phyloP scores from a whole-genome alignment of 2,113 vertebrate species.

The Diadophis punctatus region DNA sequence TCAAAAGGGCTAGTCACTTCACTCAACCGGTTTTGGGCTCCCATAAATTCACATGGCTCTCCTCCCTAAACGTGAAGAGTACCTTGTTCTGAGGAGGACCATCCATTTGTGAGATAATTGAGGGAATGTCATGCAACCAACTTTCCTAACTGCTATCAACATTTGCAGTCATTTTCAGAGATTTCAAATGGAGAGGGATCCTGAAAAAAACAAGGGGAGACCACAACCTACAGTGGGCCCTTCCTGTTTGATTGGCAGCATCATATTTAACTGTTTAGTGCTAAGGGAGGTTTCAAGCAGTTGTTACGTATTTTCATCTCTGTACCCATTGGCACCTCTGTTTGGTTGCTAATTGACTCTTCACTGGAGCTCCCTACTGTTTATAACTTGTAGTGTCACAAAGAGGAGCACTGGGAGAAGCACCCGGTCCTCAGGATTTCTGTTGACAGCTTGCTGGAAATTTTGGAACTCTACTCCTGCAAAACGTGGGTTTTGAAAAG shows the following conservation, averaged over 20 bases:
- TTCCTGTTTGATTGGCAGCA: too few species aligned
- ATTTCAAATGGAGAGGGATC: not conserved
- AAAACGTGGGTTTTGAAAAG: too few species aligned
- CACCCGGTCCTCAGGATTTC: not conserved
- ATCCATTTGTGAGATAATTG: too few species aligned
- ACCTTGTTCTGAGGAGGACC: too few species aligned
- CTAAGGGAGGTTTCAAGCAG: not conserved
- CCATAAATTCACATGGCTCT: not conserved
- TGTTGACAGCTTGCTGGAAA: too few species aligned
- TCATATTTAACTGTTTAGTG: not conserved
- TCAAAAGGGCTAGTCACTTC: not conserved
- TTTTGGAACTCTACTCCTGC: too few species aligned
- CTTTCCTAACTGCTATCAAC: not conserved
- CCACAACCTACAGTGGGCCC: not conserved
- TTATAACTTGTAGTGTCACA: too few species aligned
- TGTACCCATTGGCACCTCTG: not conserved
- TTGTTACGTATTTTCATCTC: not conserved
- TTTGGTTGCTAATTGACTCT: not conserved
- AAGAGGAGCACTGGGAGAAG: not conserved
- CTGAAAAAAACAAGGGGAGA: not conserved
- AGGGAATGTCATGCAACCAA: not conserved
- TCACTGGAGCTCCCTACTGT: too few species aligned
- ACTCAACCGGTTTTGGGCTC: not conserved
- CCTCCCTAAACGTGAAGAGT: too few species aligned
- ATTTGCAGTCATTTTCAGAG: not conserved